Evolutionary conservation across 2,113 vertebrate genomes (phyloP), one percentile per base, ranked within the genome.

Genomic region (Anolis sagrei): DNA sequence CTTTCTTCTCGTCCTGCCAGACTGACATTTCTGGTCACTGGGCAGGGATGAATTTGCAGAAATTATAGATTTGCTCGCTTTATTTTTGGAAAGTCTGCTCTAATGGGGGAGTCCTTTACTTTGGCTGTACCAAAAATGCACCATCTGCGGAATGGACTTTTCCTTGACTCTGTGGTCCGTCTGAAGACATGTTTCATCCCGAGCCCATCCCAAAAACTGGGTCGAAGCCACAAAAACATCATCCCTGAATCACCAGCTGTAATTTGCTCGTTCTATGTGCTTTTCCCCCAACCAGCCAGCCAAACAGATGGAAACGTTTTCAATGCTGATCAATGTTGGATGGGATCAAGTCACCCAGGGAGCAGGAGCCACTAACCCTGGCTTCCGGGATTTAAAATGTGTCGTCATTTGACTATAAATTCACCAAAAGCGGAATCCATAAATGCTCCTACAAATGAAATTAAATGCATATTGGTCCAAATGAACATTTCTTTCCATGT

Each of bases 241-340:
- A 64, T 88, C 83, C 76, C 61, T 16, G 68, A 75, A 82, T 79
- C 88, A 75, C 83, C 29, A 75, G 54, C 83, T 90, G 92, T 91
- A 95, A 93, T 94, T 91, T 76, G 79, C 93, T 92, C 82, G 5
- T 13, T 34, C 29, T 61, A 29, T 84, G 34, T 2, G 27, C 68
- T 82, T 69, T 78, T 8, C 21, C 81, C 82, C 84, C 89, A 86
- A 83, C n/a, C 49, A 11, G 85, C 78, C 84, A 13, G 83, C 80
- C 78, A 79, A 85, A 90, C 93, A 95, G 89, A 92, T 94, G 95
- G 95, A 95, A 97, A 84, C 88, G 19, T 88, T 86, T 96, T 92
- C 39, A 72, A 87, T 90, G 76, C 76, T 89, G 88, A 94, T 93
- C 85, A 93, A 96, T 95, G 93, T 91, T 93, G 91, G 89, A 61